Conservation (phyloP, 2,113 vertebrate species). For the Pteronura brasiliensis region DNA sequence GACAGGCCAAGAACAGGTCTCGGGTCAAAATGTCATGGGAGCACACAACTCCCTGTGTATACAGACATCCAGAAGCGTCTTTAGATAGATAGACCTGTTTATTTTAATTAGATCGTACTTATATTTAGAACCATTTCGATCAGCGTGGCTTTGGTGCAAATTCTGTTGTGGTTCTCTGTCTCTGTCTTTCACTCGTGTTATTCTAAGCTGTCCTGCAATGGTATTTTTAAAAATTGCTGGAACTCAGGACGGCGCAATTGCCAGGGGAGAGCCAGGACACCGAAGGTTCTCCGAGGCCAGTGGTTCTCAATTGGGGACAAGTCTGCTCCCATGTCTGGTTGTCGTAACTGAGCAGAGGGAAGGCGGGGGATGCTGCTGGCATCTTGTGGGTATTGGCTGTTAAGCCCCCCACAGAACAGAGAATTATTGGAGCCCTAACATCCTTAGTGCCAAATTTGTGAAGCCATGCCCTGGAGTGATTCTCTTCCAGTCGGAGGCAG, state of each 20-base stretch:
- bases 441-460: neutral
- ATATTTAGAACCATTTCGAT: neutral
- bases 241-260: neutral
- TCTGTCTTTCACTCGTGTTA: neutral
- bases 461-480: rapidly evolving
- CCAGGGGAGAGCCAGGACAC: neutral
- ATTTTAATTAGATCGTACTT: neutral
- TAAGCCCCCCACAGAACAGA: neutral
- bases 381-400: neutral
- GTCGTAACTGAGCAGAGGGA: neutral
- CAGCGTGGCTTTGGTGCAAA: neutral
- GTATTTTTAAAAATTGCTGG: neutral
- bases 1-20: neutral
- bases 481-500: neutral
- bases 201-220: neutral
- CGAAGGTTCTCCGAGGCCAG: neutral
- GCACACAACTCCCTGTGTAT: neutral
- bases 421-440: neutral
- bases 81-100: neutral
- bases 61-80: neutral
- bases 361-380: neutral
- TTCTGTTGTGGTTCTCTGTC: neutral
- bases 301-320: neutral
- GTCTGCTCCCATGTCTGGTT: neutral
- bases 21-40: neutral